These are phyloP conservation scores for Dolichoris vasculosae DNA, from an alignment of 1,140 invertebrate species.

Conservation along the genomic window DNA sequence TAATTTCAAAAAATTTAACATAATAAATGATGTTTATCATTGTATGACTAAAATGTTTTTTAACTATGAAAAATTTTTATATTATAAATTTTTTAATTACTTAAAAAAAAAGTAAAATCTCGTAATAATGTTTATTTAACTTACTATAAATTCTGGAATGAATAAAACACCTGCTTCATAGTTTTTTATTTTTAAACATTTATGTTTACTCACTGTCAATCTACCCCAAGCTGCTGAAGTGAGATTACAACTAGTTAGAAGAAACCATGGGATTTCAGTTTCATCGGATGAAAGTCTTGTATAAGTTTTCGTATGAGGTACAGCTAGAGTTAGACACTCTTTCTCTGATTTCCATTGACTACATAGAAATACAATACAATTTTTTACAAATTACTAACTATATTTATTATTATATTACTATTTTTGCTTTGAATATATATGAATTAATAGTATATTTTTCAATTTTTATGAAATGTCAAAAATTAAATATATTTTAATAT, in stretches of 20 bases:
- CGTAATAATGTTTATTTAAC: slow-evolving; percentile 53
- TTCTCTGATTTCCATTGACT: slow-evolving; percentile 89
- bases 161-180: slow-evolving; percentile 95
- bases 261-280: slow-evolving; percentile 83
- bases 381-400: not conserved
- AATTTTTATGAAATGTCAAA: too few species aligned
- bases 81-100: too few species aligned
- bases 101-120: too few species aligned
- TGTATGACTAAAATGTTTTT: too few species aligned
- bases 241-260: slow-evolving; percentile 93
- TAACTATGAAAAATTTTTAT: too few species aligned
- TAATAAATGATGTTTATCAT: too few species aligned
- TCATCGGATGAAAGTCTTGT: slow-evolving; percentile 82
- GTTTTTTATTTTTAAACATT: slow-evolving; percentile 84
- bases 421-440: too few species aligned
- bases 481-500: too few species aligned
- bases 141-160: slow-evolving; percentile 88
- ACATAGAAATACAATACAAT: slow-evolving; percentile 58
- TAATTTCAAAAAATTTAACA: too few species aligned
- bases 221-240: slow-evolving; percentile 96
- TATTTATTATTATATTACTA: too few species aligned
- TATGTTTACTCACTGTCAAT: slow-evolving; percentile 70
- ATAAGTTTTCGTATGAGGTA: slow-evolving; percentile 97
- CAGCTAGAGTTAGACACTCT: slow-evolving; percentile 81
- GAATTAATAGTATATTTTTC: too few species aligned